Conservation (phyloP, 37 sponge, comb jelly and placozoan species). For the Diacarnus erythraeanus region DNA sequence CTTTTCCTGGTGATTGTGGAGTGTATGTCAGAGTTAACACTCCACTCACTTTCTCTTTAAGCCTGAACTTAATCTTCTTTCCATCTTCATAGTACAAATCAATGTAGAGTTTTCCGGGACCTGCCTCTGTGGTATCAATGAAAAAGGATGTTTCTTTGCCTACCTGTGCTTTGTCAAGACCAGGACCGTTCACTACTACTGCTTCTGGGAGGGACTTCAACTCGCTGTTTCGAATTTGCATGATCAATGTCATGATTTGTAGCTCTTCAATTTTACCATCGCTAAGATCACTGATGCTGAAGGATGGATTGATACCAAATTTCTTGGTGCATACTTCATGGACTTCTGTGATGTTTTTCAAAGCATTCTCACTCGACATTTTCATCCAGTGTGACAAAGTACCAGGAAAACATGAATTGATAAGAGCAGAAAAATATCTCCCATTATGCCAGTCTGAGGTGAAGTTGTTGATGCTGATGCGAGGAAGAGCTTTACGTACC, state of each 20-base stretch:
- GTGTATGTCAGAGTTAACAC: slow-evolving; percentile 48
- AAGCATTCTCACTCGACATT: slow-evolving; percentile 25
- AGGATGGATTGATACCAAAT: slow-evolving; percentile 42
- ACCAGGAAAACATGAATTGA: slow-evolving; percentile 49
- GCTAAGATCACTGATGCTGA: slow-evolving; percentile 42
- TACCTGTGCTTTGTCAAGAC: slow-evolving; percentile 37
- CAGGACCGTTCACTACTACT: slow-evolving; percentile 56
- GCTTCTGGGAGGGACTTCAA: slow-evolving; percentile 59
- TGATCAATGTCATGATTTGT: slow-evolving; percentile 56
- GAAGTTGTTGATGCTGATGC: slow-evolving; percentile 56
- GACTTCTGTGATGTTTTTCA: slow-evolving; percentile 34
- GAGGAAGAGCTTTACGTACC: slow-evolving; percentile 58
- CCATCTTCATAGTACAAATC: slow-evolving; percentile 51
- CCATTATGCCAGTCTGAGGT: slow-evolving; percentile 78
- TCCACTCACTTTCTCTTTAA: slow-evolving; percentile 8
- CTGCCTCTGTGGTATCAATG: slow-evolving; percentile 69
- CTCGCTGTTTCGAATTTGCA: slow-evolving; percentile 32
- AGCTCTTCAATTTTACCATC: slow-evolving; percentile 67
- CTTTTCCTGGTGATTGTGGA: slow-evolving; percentile 23
- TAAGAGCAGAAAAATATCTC: slow-evolving; percentile 53
- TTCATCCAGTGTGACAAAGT: slow-evolving; percentile 5
- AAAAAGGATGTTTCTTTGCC: slow-evolving; percentile 51
- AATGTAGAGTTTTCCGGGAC: slow-evolving; percentile 63
- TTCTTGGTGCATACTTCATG: slow-evolving; percentile 15
- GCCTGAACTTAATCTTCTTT: slow-evolving; percentile 20